Conservation (phyloP, 2,888 invertebrate genomes). For the Zaprionus bogoriensis region DNA sequence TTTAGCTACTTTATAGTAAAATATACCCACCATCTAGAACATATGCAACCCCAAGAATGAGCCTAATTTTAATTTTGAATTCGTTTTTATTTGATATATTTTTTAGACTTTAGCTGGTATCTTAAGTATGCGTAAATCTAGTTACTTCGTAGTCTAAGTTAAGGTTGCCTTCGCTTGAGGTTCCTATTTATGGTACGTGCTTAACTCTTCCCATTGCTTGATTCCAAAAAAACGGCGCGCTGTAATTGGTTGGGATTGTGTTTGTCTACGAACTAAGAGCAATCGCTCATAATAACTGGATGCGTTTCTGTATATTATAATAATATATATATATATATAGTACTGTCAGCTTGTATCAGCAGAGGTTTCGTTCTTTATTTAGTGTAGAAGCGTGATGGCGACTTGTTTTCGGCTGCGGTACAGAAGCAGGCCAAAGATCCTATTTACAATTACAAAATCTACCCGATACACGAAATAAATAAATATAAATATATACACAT, state of each 20-base stretch:
- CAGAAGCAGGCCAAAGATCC: constrained; percentile 15
- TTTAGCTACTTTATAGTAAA: too few species aligned
- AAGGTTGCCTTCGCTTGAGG: constrained; percentile 45
- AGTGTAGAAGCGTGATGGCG: background rate
- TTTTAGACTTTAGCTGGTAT: constrained; percentile 52
- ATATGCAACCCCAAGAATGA: too few species aligned
- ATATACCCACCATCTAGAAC: too few species aligned
- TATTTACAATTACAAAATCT: constrained; percentile 45
- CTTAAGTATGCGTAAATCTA: constrained; percentile 47
- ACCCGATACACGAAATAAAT: constrained; percentile 18
- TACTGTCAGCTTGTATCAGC: too few species aligned
- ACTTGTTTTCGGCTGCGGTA: background rate
- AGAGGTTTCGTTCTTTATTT: too few species aligned
- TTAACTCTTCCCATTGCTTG: constrained; percentile 21
- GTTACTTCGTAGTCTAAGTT: constrained; percentile 43
- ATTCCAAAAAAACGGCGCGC: constrained; percentile 20
- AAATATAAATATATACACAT: constrained; percentile 11
- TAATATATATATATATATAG: background rate
- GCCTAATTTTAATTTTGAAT: constrained; percentile 53
- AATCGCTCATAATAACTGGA: constrained; percentile 37
- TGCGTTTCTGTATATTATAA: constrained; percentile 9
- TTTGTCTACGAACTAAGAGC: constrained; percentile 50
- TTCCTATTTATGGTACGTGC: constrained; percentile 20
- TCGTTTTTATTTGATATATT: constrained; percentile 61
- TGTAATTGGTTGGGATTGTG: constrained; percentile 5